phyloP scores from a whole-genome alignment of 92 coral and sea anemone genomes.

The Phenganax stokvisi region DNA sequence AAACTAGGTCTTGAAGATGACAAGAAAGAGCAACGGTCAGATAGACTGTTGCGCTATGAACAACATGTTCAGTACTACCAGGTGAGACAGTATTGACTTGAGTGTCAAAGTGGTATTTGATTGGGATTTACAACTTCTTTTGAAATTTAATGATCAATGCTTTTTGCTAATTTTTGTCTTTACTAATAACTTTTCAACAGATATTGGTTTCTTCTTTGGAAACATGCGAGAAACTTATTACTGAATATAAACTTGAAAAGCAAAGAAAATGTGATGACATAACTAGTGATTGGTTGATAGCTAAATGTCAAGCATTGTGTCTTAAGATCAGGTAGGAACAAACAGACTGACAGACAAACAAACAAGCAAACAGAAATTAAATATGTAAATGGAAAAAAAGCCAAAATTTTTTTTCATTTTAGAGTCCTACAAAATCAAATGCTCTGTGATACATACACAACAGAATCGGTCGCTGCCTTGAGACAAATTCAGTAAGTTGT shows the following conservation, averaged over 20 bases:
- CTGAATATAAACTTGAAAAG: constrained; percentile 75
- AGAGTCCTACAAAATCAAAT: constrained; percentile 95
- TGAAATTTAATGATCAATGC: too few relatives aligned
- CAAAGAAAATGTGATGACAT: constrained; percentile 66
- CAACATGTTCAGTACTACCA: constrained; percentile 82
- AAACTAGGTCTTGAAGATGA: constrained; percentile 65
- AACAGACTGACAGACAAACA: not conserved
- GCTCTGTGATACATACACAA: constrained; percentile 81
- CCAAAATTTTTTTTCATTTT: not conserved
- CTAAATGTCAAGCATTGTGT: constrained; percentile 96
- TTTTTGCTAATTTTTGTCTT: not conserved
- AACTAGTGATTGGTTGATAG: constrained; percentile 86
- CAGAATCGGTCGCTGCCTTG: constrained; percentile 74
- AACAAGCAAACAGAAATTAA: not conserved
- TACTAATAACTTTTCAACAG: constrained; percentile 30
- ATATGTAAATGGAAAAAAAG: too few relatives aligned
- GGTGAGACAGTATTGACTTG: constrained; percentile 41
- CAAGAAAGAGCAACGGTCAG: constrained; percentile 49
- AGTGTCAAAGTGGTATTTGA: not conserved
- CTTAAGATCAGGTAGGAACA: constrained; percentile 66
- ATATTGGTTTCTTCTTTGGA: constrained; percentile 71
- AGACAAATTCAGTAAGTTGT: constrained; percentile 67
- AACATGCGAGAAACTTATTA: constrained; percentile 68
- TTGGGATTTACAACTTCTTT: not conserved
- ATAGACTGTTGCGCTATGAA: constrained; percentile 54